Percentiles rank a stretch among this genome's conserved stretches.
Evolutionary conservation across 2,888 invertebrate species (phyloP).

Genomic region (Ennomos quercinarius): DNA sequence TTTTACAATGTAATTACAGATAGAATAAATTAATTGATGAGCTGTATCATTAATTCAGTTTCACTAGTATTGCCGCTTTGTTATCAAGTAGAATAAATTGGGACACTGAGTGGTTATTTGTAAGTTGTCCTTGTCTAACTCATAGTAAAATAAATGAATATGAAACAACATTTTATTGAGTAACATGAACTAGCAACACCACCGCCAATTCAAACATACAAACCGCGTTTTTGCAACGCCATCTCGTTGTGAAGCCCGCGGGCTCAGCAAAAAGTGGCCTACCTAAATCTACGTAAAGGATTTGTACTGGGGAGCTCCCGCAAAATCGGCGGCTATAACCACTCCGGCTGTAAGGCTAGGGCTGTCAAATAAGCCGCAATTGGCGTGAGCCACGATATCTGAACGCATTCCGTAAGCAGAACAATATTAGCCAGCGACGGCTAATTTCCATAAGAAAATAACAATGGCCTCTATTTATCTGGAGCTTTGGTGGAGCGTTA

Average conservation of each 20-base stretch:
- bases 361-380: constrained; percentile 52
- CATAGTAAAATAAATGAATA: no score
- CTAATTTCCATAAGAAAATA: constrained; percentile 64
- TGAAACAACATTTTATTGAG: no score
- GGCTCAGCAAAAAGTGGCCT: constrained; percentile 1
- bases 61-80: no score
- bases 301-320: neutral
- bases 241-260: neutral
- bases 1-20: neutral
- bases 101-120: no score
- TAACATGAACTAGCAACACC: no score
- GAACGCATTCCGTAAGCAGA: constrained; percentile 40
- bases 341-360: neutral
- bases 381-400: constrained; percentile 13
- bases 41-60: no score
- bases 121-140: no score
- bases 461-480: constrained; percentile 49
- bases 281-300: neutral
- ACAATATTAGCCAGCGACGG: constrained; percentile 53
- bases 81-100: no score
- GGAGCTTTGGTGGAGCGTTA: constrained; percentile 26
- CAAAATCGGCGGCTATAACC: neutral
- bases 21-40: neutral
- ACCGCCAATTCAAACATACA: no score
- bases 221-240: neutral